Conservation (phyloP, 2,113 vertebrate species). For the Thinocorus orbignyianus region DNA sequence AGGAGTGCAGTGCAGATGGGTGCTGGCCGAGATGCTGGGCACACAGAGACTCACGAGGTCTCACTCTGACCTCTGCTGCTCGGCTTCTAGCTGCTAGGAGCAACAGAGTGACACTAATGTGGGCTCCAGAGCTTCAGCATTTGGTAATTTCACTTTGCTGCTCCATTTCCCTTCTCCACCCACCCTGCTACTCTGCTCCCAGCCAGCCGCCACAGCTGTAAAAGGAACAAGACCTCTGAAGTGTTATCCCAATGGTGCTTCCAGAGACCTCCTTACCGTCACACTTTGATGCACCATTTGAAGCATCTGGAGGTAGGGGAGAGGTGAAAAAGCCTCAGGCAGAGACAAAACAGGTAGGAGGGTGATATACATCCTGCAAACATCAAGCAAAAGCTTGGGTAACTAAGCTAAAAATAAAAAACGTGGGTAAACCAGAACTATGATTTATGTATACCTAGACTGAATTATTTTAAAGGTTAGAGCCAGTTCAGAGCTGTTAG, state of each 20-base stretch:
- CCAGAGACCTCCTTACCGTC: background rate
- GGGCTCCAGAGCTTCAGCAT: background rate
- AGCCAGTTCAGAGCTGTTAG: background rate
- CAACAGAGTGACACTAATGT: background rate
- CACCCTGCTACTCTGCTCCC: background rate
- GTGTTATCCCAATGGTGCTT: background rate
- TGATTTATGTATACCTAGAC: background rate
- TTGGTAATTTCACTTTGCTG: background rate
- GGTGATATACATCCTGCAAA: background rate
- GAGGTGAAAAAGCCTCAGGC: background rate
- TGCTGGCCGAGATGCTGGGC: background rate
- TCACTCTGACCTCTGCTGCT: background rate
- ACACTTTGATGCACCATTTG: background rate
- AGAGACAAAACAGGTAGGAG: background rate
- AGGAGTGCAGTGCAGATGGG: fast-evolving
- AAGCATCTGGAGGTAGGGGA: background rate
- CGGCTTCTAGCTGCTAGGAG: background rate
- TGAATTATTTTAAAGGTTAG: background rate
- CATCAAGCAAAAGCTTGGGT: background rate
- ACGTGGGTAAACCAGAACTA: background rate
- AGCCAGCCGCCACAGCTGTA: fast-evolving
- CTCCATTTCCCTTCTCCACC: background rate
- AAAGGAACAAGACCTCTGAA: background rate
- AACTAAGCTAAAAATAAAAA: background rate
- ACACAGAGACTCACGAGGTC: fast-evolving